Evolutionary conservation across 2,797 vertebrate species (phyloP), one percentile per base, ranked within the genome.

Genomic region (Alca torda): DNA sequence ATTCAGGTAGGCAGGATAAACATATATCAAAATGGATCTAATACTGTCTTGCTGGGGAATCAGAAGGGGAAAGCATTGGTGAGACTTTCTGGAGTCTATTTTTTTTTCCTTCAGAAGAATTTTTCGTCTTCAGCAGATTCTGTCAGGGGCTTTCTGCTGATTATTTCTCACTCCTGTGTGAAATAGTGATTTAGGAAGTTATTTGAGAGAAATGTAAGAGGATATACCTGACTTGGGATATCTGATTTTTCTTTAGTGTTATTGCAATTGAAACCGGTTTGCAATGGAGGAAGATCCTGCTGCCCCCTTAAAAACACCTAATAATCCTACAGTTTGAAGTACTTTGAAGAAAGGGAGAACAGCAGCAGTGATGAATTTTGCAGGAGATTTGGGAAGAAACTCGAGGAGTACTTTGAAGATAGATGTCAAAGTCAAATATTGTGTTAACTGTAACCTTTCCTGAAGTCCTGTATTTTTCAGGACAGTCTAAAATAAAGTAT

Each of bases 1-100:
- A 24, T 75, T 87, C n/a, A 48, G 16, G 19, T 31, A 45, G 67
- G 9, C n/a, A 46, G 35, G 23, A 54, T 46, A 60, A 83, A 39
- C 6, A 5, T 69, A 4, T 28, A 56, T 35, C 11, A 70, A 57
- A 83, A 83, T 14, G 2, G 50, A 31, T 41, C 13, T 68, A 30
- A 33, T 76, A 41, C 30, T 67, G 7, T 74, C 65, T 84, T 64
- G 8, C 13, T 17, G 10, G 14, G 30, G 20, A 60, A 23, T 9
- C 20, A 46, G 43, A 67, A 60, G 15, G 26, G 13, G 4, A 18
- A 51, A 56, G 39, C 4, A 3, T 1, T 33, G 1, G 0, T 70
- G 26, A 39, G 11, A 57, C 7, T 67, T 7, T 2, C 6, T 65
- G 39, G n/a, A 74, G 43, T 57, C 1, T 59, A 2, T 16, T 25